Percentiles rank a stretch among this genome's conserved stretches.
These are phyloP conservation scores for fruit fly (Drosophila melanogaster) DNA, from an alignment of 1,140 invertebrate genomes.

Conservation along the genomic window Release_6_plus_ISO1_MT NT_037436.4:8605501-8606000, in stretches of 20 bases:
- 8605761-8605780: conserved; percentile 16
- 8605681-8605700: conserved; percentile 36
- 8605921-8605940: neutral
- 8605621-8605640: conserved; percentile 43
- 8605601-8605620: conserved; percentile 33
- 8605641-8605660: conserved; percentile 56
- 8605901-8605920: neutral
- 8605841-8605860: neutral
- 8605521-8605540: conserved; percentile 33
- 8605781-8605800: conserved; percentile 44
- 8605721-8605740: conserved; percentile 43
- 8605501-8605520: conserved; percentile 7
- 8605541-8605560: conserved; percentile 33
- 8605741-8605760: conserved; percentile 42
- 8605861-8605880: neutral
- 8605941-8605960: neutral
- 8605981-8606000: neutral
- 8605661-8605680: conserved; percentile 24
- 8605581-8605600: conserved; percentile 37
- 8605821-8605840: conserved; percentile 5
- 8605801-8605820: conserved; percentile 25
- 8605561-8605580: neutral
- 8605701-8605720: conserved; percentile 50
- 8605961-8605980: neutral
- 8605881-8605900: neutral